Percentiles rank a stretch among this genome's conserved stretches.
These are phyloP conservation scores for Phrynocephalus forsythii DNA, from an alignment of 2,797 vertebrate species.

Conservation along the genomic window DNA sequence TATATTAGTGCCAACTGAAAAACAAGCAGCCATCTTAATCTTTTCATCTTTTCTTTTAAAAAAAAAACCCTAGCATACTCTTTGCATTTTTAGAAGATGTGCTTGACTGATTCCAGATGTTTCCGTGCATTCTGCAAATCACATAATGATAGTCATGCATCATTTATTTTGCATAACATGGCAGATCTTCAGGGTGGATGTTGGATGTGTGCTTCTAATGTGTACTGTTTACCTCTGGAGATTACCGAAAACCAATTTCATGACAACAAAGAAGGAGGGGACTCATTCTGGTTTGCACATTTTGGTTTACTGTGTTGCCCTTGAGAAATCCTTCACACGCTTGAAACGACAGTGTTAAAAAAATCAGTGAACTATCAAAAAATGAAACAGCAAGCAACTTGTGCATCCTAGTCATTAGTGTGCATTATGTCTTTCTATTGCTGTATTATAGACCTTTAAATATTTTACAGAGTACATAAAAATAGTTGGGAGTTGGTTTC, in stretches of 20 bases:
- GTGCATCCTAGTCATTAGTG: constrained; percentile 56
- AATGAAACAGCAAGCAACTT: constrained; percentile 44
- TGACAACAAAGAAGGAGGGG: constrained; percentile 42
- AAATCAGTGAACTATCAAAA: constrained; percentile 55
- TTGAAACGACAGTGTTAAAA: constrained; percentile 53
- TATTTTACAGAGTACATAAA: constrained; percentile 53
- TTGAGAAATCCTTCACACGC: constrained; percentile 68
- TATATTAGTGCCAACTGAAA: constrained; percentile 49
- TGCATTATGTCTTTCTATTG: constrained; percentile 30
- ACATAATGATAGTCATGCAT: not conserved
- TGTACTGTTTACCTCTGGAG: constrained; percentile 63
- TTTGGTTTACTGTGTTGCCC: constrained; percentile 59
- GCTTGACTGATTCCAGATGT: constrained; percentile 59
- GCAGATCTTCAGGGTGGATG: not conserved
- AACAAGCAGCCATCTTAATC: not conserved
- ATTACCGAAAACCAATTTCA: constrained; percentile 63
- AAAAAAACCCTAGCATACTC: constrained; percentile 30
- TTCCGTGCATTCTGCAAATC: constrained; percentile 55
- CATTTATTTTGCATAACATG: constrained; percentile 53
- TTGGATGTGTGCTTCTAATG: constrained; percentile 38
- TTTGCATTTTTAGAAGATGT: constrained; percentile 48
- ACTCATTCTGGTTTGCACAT: constrained; percentile 33
- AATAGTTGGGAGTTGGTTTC: constrained; percentile 31
- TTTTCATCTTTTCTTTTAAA: constrained; percentile 32
- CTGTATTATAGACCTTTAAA: constrained; percentile 59